These are phyloP conservation scores for Petrocephalus sullivani DNA, from an alignment of 2,797 vertebrate species.

Conservation along the genomic window DNA sequence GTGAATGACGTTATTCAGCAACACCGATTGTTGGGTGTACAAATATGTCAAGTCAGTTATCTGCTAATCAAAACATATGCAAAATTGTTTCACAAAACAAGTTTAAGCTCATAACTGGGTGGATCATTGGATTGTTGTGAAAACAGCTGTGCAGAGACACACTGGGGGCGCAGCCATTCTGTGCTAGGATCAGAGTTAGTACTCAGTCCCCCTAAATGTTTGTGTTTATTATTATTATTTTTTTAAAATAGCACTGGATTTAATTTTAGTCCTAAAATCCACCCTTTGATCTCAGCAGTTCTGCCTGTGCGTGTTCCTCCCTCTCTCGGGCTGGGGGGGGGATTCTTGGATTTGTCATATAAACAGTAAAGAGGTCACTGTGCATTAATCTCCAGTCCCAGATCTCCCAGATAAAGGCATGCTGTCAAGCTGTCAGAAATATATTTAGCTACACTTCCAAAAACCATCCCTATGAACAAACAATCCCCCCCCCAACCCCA, in stretches of 20 bases:
- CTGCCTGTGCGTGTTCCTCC: background rate
- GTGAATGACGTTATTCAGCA: background rate
- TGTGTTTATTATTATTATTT: background rate
- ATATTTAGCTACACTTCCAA: constrained; percentile 16
- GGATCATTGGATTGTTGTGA: background rate
- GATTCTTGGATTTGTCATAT: background rate
- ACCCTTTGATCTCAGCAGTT: constrained; percentile 6
- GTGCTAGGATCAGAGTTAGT: background rate
- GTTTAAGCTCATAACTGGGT: background rate
- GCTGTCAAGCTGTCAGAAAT: constrained; percentile 6
- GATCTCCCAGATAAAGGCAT: background rate
- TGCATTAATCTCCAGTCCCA: background rate
- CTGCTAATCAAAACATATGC: background rate
- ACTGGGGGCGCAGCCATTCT: background rate
- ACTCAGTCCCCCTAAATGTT: background rate
- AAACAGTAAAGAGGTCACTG: background rate
- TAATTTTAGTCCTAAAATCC: constrained; percentile 15
- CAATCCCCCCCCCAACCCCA: background rate
- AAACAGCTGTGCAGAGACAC: background rate
- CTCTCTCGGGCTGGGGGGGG: too few relatives aligned
- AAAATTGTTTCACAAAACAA: background rate
- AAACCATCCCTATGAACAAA: background rate
- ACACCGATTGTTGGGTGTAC: background rate
- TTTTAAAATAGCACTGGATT: background rate
- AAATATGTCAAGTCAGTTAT: background rate